Evolutionary conservation across 2,113 vertebrate genomes (phyloP).

Genomic region (Neoarius graeffei): DNA sequence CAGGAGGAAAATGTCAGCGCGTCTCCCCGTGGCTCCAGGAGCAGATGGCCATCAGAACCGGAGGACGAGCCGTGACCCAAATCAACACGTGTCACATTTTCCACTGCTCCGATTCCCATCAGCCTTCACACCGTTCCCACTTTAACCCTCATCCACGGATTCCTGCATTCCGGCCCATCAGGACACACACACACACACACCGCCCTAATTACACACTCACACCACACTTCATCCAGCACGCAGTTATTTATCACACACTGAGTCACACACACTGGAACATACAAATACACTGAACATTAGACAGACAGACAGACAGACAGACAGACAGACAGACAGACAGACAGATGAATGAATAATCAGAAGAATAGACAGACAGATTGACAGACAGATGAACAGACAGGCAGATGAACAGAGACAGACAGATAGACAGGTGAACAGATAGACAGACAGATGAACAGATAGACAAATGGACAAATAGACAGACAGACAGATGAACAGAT

Average conservation of each 20-base stretch:
- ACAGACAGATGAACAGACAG: too few species aligned
- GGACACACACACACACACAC: background rate
- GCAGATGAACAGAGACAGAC: too few species aligned
- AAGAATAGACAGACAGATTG: too few species aligned
- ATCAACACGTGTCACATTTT: slow-evolving; percentile 28
- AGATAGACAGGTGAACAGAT: too few species aligned
- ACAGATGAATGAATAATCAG: too few species aligned
- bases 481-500: too few species aligned
- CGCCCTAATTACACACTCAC: background rate
- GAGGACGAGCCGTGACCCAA: slow-evolving; percentile 34
- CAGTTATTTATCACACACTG: background rate
- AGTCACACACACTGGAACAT: background rate
- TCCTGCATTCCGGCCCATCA: background rate
- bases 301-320: too few species aligned
- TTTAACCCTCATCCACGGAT: background rate
- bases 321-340: too few species aligned
- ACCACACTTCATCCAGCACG: background rate
- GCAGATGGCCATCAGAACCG: slow-evolving; percentile 37
- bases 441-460: too few species aligned
- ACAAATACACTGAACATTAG: background rate
- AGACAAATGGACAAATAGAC: too few species aligned
- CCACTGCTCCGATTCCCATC: background rate
- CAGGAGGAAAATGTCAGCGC: slow-evolving; percentile 30
- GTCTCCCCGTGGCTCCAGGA: slow-evolving; percentile 16
- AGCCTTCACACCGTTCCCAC: background rate